Evolutionary conservation across 2,888 invertebrate genomes (phyloP).

Genomic region (Pelosia muscerda): DNA sequence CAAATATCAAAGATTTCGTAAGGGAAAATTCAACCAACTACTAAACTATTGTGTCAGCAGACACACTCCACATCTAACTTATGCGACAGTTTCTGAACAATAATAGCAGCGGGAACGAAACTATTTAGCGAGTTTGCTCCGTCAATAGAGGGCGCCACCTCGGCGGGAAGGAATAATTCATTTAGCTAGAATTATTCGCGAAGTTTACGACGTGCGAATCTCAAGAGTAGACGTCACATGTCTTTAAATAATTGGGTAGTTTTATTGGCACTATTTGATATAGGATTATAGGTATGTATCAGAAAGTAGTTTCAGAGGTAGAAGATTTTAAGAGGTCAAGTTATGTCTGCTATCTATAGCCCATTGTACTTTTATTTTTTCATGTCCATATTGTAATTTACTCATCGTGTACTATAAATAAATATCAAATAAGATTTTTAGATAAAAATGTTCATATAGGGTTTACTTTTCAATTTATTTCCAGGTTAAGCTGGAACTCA

Average conservation of each 20-base stretch:
- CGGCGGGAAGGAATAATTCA: constrained; percentile 81
- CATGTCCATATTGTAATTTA: too few species aligned
- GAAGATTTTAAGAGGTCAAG: neutral
- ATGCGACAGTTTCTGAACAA: constrained; percentile 80
- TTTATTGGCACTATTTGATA: neutral
- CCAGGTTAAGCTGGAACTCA: too few species aligned
- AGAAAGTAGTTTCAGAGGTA: neutral
- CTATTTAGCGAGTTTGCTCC: constrained; percentile 83
- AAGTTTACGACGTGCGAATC: constrained; percentile 63
- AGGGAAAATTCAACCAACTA: constrained; percentile 50
- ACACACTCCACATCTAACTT: constrained; percentile 69
- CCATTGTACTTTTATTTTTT: too few species aligned
- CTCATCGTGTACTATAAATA: too few species aligned
- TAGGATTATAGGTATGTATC: neutral
- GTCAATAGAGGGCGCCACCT: constrained; percentile 83
- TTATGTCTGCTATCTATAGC: neutral
- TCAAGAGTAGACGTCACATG: constrained; percentile 57
- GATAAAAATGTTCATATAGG: too few species aligned
- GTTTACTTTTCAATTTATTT: too few species aligned
- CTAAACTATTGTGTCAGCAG: constrained; percentile 68
- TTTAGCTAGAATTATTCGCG: constrained; percentile 78
- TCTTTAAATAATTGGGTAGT: constrained; percentile 18
- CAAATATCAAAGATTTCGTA: constrained; percentile 39
- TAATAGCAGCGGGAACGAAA: constrained; percentile 83
- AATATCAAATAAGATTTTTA: too few species aligned